A percentile compares a stretch with the other conserved stretches of the same genome.
Conservation (phyloP, 2,888 invertebrate species). For the Chirona hameri region DNA sequence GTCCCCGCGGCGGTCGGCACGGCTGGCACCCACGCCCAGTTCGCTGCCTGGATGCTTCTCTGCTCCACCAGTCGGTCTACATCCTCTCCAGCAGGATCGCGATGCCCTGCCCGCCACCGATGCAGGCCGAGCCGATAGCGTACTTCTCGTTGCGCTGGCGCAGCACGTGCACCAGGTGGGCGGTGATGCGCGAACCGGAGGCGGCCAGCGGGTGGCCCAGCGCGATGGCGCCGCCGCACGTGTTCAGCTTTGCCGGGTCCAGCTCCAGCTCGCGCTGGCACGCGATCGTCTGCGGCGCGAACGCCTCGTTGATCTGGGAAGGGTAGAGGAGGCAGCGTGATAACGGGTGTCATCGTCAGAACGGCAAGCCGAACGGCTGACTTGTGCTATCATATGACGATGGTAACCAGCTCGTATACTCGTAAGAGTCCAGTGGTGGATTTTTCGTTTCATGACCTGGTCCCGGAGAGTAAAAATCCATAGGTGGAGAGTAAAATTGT, state of each 20-base stretch:
- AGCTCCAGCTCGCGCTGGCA: constrained; percentile 85
- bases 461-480: too few relatives aligned
- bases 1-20: too few relatives aligned
- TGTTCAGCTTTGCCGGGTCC: constrained; percentile 82
- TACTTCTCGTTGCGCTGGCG: constrained; percentile 78
- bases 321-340: not conserved
- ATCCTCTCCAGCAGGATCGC: constrained; percentile 75
- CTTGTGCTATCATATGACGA: too few relatives aligned
- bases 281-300: constrained; percentile 89
- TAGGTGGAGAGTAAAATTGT: too few relatives aligned
- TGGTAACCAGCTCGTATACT: too few relatives aligned
- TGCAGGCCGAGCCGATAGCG: constrained; percentile 93
- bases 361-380: too few relatives aligned
- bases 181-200: constrained; percentile 86
- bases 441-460: too few relatives aligned
- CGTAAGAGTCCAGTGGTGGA: too few relatives aligned
- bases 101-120: constrained; percentile 98
- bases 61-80: constrained; percentile 9
- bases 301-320: constrained; percentile 92
- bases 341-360: not conserved
- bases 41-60: too few relatives aligned
- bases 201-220: constrained; percentile 97
- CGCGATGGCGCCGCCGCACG: constrained; percentile 94
- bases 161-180: constrained; percentile 86
- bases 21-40: too few relatives aligned